Evolutionary conservation across 2,113 vertebrate genomes (phyloP), one percentile per base, ranked within the genome.

Genomic region (Triplophysa rosa): DNA sequence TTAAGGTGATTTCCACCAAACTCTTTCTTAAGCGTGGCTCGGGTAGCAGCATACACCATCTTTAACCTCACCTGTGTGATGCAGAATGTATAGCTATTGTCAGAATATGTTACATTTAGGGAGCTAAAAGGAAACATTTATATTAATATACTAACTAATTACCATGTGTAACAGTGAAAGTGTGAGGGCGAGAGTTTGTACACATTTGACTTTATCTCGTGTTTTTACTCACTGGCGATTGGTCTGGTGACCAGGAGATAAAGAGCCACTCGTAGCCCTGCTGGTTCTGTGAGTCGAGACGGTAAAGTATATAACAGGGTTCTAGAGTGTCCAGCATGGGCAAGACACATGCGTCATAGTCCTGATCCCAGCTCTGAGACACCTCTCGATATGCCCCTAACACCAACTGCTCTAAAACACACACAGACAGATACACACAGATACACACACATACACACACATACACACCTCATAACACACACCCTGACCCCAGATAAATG

Each of bases 171-270:
- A 29, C n/a, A 66, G 12, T 59, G n/a, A 13, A 8, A 29, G 29
- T 62, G 37, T 59, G 62, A 52, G 24, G 16, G 16, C 59, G 14
- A 23, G 49, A 66, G 37, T 69, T 37, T 81, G 37, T 47, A 54
- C 8, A 21, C 45, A 12, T 23, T 54, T 58, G 47, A 67, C 40
- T 75, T 62, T 58, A 21, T 63, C 47, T 61, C 64, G 21, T 47
- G 42, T 66, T 52, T 37, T 52, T 24, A 91, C 95, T 88, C 92
- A 99, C 98, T 49, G 95, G 96, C 79, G 97, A 99, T 81, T 94
- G 96, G 87, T 99, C 98, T n/a, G 98, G 98, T 52, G 97, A 99
- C 98, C 98, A 99, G 77, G 98, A 95, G 26, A 99, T 94, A 91
- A 99, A 99, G 80, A 98, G 90, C 98, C 98, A 99, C 89, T 99